A percentile compares a stretch with the other conserved stretches of the same genome.
Evolutionary conservation across 2,113 vertebrate genomes (phyloP).

Genomic region (Stictonetta naevosa): DNA sequence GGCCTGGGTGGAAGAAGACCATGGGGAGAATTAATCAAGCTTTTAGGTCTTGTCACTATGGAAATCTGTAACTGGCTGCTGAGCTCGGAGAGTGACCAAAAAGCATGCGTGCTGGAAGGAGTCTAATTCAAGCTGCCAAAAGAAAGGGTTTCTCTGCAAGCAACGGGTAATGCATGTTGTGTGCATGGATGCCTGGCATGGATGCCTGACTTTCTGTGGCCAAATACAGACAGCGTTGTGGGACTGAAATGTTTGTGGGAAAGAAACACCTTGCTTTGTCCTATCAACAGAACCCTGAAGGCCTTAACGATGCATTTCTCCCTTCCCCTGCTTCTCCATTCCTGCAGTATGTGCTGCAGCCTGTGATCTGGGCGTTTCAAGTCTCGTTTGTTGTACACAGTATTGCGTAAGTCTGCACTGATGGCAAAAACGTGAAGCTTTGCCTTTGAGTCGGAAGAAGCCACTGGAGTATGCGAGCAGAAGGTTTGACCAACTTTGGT

Average conservation of each 20-base stretch:
- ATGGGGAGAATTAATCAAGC: conserved; percentile 85
- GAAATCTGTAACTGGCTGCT: conserved; percentile 19
- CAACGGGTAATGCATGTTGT: background rate
- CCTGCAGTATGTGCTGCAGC: conserved; percentile 10
- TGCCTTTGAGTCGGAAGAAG: conserved; percentile 27
- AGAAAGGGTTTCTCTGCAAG: conserved; percentile 16
- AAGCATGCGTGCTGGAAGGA: conserved; percentile 39
- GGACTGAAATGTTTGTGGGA: conserved; percentile 27
- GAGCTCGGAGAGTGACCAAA: conserved; percentile 67
- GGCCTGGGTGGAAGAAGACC: conserved; percentile 96
- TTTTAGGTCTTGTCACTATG: background rate
- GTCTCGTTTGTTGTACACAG: background rate
- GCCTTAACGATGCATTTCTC: conserved; percentile 69
- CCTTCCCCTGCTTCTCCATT: background rate
- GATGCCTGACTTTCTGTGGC: background rate
- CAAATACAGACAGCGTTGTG: conserved; percentile 1
- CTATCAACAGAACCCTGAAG: conserved; percentile 55
- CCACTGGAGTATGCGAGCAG: background rate
- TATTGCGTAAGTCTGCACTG: conserved; percentile 1
- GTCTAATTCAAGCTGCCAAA: conserved; percentile 69
- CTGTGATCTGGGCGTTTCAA: background rate
- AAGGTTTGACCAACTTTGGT: background rate
- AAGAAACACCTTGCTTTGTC: background rate
- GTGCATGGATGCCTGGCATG: background rate
- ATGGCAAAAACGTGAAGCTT: conserved; percentile 20